These are phyloP conservation scores for Argentina silus DNA, from an alignment of 2,797 vertebrate species.

Conservation along the genomic window DNA sequence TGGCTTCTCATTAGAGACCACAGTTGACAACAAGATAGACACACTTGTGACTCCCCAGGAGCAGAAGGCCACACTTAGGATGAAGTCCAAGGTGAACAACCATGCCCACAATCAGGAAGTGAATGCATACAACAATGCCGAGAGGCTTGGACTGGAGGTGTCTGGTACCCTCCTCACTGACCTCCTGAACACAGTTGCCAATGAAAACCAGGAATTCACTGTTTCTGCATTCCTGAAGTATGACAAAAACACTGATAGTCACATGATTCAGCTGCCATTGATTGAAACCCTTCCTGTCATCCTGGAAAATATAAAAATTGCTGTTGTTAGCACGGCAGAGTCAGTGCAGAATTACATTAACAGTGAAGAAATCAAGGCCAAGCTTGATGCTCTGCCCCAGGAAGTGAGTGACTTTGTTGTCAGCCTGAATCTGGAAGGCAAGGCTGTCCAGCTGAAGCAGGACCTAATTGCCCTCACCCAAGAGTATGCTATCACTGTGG, in stretches of 20 bases:
- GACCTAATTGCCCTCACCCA: slow-evolving; percentile 76
- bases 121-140: slow-evolving; percentile 82
- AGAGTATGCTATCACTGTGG: slow-evolving; percentile 76
- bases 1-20: slow-evolving; percentile 66
- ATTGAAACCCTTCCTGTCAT: slow-evolving; percentile 77
- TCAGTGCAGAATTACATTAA: slow-evolving; percentile 77
- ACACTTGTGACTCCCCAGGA: slow-evolving; percentile 80
- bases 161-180: slow-evolving; percentile 80
- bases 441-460: slow-evolving; percentile 73
- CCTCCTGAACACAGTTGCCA: slow-evolving; percentile 65
- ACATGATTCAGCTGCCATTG: slow-evolving; percentile 84
- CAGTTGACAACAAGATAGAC: slow-evolving; percentile 80
- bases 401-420: slow-evolving; percentile 77
- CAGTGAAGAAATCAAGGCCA: slow-evolving; percentile 70
- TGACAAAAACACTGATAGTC: slow-evolving; percentile 89
- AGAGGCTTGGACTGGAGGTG: slow-evolving; percentile 83
- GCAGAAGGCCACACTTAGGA: slow-evolving; percentile 79
- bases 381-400: slow-evolving; percentile 79
- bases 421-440: slow-evolving; percentile 79
- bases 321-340: slow-evolving; percentile 74
- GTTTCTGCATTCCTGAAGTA: slow-evolving; percentile 89
- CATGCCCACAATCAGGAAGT: slow-evolving; percentile 84
- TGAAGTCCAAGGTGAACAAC: slow-evolving; percentile 88
- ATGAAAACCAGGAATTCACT: slow-evolving; percentile 84
- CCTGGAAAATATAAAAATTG: slow-evolving; percentile 79